phyloP scores from a whole-genome alignment of 2,113 vertebrate genomes.

The Hyperoodon ampullatus region DNA sequence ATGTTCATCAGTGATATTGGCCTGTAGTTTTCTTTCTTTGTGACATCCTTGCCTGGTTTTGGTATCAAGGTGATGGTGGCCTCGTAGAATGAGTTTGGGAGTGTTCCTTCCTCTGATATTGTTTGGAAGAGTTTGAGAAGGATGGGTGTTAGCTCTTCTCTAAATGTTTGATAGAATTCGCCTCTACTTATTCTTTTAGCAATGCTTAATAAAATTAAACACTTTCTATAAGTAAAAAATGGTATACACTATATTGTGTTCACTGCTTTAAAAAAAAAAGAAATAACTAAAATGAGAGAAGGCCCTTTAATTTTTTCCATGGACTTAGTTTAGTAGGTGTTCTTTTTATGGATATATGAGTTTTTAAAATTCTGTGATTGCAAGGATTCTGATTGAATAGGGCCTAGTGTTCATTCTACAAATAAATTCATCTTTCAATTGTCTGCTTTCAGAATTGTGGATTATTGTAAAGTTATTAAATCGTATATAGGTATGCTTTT shows the following conservation, averaged over 20 bases:
- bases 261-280: background rate
- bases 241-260: background rate
- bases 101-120: too few species aligned
- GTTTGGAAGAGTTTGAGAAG: too few species aligned
- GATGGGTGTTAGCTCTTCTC: too few species aligned
- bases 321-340: background rate
- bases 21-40: too few species aligned
- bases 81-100: too few species aligned
- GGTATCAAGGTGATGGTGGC: too few species aligned
- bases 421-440: slow-evolving; percentile 27
- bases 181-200: slow-evolving; percentile 45
- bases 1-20: too few species aligned
- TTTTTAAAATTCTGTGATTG: background rate
- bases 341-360: background rate
- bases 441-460: background rate
- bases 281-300: background rate
- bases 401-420: background rate
- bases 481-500: background rate
- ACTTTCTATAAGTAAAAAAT: background rate
- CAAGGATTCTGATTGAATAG: background rate
- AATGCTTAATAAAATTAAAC: slow-evolving; percentile 11
- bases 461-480: background rate
- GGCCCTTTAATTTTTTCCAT: background rate
- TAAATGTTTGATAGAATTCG: too few species aligned
- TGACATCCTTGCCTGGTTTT: too few species aligned